These are phyloP conservation scores for Podarcis cretensis DNA, from an alignment of 2,113 vertebrate species.

Conservation along the genomic window DNA sequence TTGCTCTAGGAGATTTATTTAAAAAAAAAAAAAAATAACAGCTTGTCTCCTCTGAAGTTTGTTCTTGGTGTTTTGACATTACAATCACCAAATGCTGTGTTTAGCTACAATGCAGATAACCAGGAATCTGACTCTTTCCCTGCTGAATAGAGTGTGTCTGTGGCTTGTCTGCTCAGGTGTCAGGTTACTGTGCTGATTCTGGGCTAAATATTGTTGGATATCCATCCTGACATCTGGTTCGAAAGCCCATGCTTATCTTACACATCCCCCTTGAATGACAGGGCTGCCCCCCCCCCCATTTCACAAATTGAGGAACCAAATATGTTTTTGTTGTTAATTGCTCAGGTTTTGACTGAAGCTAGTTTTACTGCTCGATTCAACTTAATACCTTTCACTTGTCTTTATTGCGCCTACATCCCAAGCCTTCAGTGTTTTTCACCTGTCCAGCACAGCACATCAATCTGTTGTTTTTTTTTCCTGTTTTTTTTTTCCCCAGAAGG, in stretches of 20 bases:
- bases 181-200: background rate
- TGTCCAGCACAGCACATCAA: fast-evolving
- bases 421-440: background rate
- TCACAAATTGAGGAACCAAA: background rate
- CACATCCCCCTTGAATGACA: background rate
- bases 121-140: background rate
- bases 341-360: background rate
- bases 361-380: background rate
- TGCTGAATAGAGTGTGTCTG: background rate
- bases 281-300: background rate
- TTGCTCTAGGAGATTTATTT: background rate
- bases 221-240: background rate
- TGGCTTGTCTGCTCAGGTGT: background rate
- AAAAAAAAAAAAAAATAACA: background rate
- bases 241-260: background rate
- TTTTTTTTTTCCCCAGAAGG: constrained; percentile 2
- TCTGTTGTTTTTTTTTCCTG: background rate
- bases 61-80: background rate
- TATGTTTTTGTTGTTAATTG: background rate
- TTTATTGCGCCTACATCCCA: background rate
- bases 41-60: background rate
- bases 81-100: too few species aligned
- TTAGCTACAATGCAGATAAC: background rate
- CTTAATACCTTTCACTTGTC: background rate
- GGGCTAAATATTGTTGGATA: background rate